phyloP scores from a whole-genome alignment of 2,888 invertebrate species.

The Ophioninae sp. region DNA sequence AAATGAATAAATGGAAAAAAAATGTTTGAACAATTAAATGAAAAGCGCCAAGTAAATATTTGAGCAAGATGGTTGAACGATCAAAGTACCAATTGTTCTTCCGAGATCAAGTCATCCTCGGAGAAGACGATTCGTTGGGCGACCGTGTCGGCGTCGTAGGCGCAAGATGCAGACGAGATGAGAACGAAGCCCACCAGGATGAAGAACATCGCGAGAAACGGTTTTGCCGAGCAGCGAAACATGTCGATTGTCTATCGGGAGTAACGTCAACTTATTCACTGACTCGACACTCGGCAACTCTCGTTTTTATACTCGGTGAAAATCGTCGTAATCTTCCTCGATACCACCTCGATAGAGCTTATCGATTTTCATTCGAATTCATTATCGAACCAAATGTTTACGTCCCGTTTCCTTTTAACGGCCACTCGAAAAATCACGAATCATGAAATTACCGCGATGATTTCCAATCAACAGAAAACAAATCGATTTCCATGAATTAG shows the following conservation, averaged over 20 bases:
- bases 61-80: background rate
- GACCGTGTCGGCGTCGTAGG: background rate
- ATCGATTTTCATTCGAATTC: slow-evolving; percentile 20
- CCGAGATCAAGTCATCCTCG: background rate
- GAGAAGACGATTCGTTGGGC: background rate
- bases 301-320: slow-evolving; percentile 24
- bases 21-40: background rate
- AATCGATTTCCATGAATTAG: background rate
- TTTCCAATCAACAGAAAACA: background rate
- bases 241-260: background rate
- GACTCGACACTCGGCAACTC: background rate
- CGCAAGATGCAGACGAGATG: background rate
- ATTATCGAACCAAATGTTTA: background rate
- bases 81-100: background rate
- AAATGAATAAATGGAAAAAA: background rate
- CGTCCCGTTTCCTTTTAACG: background rate
- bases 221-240: background rate
- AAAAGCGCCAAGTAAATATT: background rate
- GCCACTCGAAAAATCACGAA: background rate
- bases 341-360: background rate
- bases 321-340: background rate
- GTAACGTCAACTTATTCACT: slow-evolving; percentile 11
- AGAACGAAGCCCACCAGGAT: background rate
- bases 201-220: slow-evolving; percentile 14
- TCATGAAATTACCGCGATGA: background rate